These are phyloP conservation scores for Nothura maculosa DNA, from an alignment of 2,797 vertebrate species.

Conservation along the genomic window DNA sequence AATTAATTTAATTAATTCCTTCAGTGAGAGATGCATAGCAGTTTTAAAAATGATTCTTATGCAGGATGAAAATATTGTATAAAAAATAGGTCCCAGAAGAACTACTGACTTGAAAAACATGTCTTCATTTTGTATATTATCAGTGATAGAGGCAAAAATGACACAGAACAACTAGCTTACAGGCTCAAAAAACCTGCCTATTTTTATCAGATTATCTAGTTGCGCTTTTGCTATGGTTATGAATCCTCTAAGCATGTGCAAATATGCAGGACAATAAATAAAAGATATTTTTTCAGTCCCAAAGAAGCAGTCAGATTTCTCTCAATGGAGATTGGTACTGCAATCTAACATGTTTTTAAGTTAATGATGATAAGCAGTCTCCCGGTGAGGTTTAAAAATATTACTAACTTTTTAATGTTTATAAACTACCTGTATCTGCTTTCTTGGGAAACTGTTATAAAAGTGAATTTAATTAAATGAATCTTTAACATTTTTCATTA, in stretches of 20 bases:
- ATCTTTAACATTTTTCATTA: slow-evolving; percentile 39
- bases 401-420: slow-evolving; percentile 25
- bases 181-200: neutral
- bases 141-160: neutral
- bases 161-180: neutral
- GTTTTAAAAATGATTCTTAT: neutral
- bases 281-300: neutral
- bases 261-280: neutral
- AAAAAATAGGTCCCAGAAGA: neutral
- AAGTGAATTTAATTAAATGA: neutral
- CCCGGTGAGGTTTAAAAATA: neutral
- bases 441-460: neutral
- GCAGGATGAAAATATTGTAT: neutral
- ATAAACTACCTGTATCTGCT: slow-evolving; percentile 23
- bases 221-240: neutral
- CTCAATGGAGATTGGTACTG: neutral
- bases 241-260: neutral
- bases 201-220: slow-evolving; percentile 13
- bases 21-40: neutral
- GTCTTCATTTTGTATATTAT: neutral
- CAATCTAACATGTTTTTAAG: neutral
- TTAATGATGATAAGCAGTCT: slow-evolving; percentile 22
- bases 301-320: neutral
- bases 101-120: neutral
- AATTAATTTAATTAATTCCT: no score